phyloP scores from a whole-genome alignment of 2,797 vertebrate species.

The Sparidentex hasta region DNA sequence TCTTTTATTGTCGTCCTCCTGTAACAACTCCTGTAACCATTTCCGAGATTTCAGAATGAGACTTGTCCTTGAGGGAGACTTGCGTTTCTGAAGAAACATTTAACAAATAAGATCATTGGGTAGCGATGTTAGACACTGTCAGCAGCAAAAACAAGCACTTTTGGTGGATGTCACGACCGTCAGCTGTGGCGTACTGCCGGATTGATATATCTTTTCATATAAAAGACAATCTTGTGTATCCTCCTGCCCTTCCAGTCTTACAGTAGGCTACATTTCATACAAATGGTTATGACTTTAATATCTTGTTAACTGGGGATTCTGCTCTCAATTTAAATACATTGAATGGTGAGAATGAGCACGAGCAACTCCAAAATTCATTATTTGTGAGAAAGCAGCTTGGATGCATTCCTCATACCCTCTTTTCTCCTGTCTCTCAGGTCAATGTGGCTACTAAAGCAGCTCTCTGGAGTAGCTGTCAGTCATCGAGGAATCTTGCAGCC shows the following conservation, averaged over 20 bases:
- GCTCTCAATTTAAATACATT: neutral
- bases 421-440: constrained; percentile 68
- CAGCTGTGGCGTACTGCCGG: too few species aligned
- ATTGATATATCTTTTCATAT: neutral
- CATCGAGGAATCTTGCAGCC: constrained; percentile 69
- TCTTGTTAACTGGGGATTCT: neutral
- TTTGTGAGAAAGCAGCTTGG: constrained; percentile 11
- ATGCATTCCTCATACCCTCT: constrained; percentile 3
- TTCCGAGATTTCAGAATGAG: too few species aligned
- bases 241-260: neutral
- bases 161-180: too few species aligned
- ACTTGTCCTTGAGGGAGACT: too few species aligned
- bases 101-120: too few species aligned
- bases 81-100: too few species aligned
- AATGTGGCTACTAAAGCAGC: constrained; percentile 67
- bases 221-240: neutral
- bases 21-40: too few species aligned
- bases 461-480: constrained; percentile 68
- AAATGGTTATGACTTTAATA: neutral
- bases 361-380: neutral
- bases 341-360: neutral
- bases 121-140: too few species aligned
- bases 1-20: too few species aligned
- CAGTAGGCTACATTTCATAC: neutral
- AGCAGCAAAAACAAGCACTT: too few species aligned